Base-by-base conservation (phyloP, 2,888 invertebrate species). In the Ichneumon xanthorius region DNA sequence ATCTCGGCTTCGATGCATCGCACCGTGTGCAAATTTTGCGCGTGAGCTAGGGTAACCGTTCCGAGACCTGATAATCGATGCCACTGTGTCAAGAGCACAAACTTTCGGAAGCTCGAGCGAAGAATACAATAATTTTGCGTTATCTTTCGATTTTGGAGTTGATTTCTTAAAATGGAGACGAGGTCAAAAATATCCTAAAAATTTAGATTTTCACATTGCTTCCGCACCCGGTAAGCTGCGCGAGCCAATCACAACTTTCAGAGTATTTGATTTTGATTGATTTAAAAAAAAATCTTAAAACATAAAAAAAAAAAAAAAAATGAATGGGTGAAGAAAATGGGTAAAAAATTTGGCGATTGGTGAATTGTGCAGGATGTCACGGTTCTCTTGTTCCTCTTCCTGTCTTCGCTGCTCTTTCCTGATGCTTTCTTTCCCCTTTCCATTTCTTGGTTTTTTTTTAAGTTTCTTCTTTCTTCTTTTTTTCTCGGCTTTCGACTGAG, bases 331-430 rank as follows among this genome's bases (percentile, higher is more conserved):
- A n/a, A n/a, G n/a, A n/a, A 2, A 9, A 22, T 65, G 37, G 0
- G 5, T 9, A 33, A 86, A 86, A 85, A 87, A 88, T 40, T 40
- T 89, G 88, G 40, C 40, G 40, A 40, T 40, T 40, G 40, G 9
- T 11, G 19, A 9, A 22, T 55, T 19, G 55, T 11, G 19, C 55
- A 55, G 55, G 26, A 91, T 90, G 89, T 89, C 89, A 92, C 88
- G 90, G 89, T 83, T 89, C 87, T 90, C 58, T 91, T 90, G 81
- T 86, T 90, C 90, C 91, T 90, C 90, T 89, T 91, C 91, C 90
- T 89, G 87, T 85, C 77, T 50, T 37, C 76, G n/a, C 22, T 70
- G 79, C 83, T 87, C 85, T 71, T 86, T 87, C 72, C 73, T 75
- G 61, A 76, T 72, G 58, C 37, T 45, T 82, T 78, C 78, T 63